phyloP scores from a whole-genome alignment of 2,888 invertebrate genomes.

The Rhagium mordax region DNA sequence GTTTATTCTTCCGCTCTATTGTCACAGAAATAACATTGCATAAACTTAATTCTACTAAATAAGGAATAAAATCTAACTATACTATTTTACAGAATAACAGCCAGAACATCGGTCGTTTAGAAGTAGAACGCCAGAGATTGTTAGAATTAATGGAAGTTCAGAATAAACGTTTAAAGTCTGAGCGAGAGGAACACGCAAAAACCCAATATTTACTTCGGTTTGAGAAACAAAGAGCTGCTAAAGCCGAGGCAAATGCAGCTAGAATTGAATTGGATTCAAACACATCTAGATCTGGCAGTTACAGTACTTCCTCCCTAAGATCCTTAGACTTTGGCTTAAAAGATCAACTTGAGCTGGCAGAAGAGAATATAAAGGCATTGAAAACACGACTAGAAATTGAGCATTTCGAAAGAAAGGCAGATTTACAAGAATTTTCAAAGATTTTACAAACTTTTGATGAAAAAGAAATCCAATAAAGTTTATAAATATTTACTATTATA shows the following conservation, averaged over 20 bases:
- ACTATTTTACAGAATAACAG: not conserved
- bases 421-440: slow-evolving; percentile 71
- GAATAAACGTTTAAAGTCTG: slow-evolving; percentile 74
- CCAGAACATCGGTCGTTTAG: slow-evolving; percentile 16
- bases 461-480: slow-evolving; percentile 12
- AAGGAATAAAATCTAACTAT: too few relatives aligned
- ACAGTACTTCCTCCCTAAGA: slow-evolving; percentile 35
- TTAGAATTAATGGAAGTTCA: slow-evolving; percentile 74
- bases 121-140: slow-evolving; percentile 58
- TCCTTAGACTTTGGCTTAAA: slow-evolving; percentile 44
- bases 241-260: slow-evolving; percentile 73
- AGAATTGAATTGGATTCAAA: slow-evolving; percentile 73
- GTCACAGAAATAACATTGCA: too few relatives aligned
- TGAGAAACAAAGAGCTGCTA: slow-evolving; percentile 74
- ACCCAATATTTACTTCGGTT: slow-evolving; percentile 65
- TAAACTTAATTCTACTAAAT: too few relatives aligned
- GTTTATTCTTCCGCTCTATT: too few relatives aligned
- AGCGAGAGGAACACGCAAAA: slow-evolving; percentile 68
- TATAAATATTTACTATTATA: too few relatives aligned
- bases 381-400: slow-evolving; percentile 77
- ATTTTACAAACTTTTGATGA: slow-evolving; percentile 52
- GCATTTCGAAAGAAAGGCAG: slow-evolving; percentile 76
- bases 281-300: slow-evolving; percentile 34
- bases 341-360: slow-evolving; percentile 74
- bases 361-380: slow-evolving; percentile 78